phyloP scores from a whole-genome alignment of 53 echinoderm and acorn worm genomes.

The Astropecten irregularis region DNA sequence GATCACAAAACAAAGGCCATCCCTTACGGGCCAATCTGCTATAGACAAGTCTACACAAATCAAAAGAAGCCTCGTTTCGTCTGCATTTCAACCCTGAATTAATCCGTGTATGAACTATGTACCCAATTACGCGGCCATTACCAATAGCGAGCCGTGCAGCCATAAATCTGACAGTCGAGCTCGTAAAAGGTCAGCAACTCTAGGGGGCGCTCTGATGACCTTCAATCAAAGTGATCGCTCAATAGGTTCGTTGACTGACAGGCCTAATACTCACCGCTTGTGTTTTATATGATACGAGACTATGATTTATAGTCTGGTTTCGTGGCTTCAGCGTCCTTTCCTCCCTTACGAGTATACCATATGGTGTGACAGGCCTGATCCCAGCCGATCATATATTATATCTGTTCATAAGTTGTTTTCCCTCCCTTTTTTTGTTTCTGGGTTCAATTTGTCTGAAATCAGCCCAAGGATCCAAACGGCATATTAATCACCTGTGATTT shows the following conservation, averaged over 20 bases:
- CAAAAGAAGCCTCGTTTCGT: background rate
- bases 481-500: background rate
- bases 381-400: too few species aligned
- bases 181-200: slow-evolving; percentile 50
- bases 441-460: slow-evolving; percentile 11
- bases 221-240: slow-evolving; percentile 1
- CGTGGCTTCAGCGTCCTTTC: slow-evolving; percentile 1
- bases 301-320: slow-evolving; percentile 21
- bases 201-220: slow-evolving; percentile 55
- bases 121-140: slow-evolving; percentile 57
- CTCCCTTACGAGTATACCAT: slow-evolving; percentile 18
- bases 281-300: background rate
- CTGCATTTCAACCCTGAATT: background rate
- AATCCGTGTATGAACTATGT: slow-evolving; percentile 6
- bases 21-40: too few species aligned
- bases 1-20: too few species aligned
- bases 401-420: background rate
- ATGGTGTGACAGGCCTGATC: background rate
- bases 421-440: background rate
- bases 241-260: slow-evolving; percentile 44
- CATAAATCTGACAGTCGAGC: slow-evolving; percentile 42
- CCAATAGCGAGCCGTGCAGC: slow-evolving; percentile 4
- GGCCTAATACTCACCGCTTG: slow-evolving; percentile 1
- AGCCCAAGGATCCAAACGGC: background rate
- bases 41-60: too few species aligned